A percentile compares a stretch with the other conserved stretches of the same genome.
These are phyloP conservation scores for Petrolisthes manimaculis DNA, from an alignment of 2,888 invertebrate genomes.

Conservation along the genomic window DNA sequence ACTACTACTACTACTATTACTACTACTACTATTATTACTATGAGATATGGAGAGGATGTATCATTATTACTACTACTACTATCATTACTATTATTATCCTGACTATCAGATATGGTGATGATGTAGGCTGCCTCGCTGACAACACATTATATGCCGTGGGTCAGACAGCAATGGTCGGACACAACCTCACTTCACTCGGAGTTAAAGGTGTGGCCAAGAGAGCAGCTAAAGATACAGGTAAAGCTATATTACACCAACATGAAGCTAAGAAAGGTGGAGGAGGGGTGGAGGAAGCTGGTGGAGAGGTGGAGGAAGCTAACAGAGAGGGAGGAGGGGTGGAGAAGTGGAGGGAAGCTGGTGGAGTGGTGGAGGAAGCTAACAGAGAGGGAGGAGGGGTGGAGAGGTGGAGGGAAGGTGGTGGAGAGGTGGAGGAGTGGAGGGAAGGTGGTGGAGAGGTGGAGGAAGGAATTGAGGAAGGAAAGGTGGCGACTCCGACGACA, in stretches of 20 bases:
- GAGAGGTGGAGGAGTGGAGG: not conserved
- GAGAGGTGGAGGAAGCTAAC: constrained; percentile 39
- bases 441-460: not conserved
- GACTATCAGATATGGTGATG: constrained; percentile 78
- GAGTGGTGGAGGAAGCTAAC: constrained; percentile 21
- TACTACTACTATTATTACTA: too few relatives aligned
- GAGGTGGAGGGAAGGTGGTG: constrained; percentile 21
- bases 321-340: too few relatives aligned
- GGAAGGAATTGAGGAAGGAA: not conserved
- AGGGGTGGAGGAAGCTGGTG: not conserved
- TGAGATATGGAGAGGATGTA: too few relatives aligned
- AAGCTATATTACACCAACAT: constrained; percentile 67
- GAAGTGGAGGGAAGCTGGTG: too few relatives aligned
- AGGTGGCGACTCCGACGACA: too few relatives aligned
- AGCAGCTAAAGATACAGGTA: constrained; percentile 77
- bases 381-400: not conserved
- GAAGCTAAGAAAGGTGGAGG: constrained; percentile 36
- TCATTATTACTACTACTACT: too few relatives aligned
- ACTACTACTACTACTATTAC: too few relatives aligned
- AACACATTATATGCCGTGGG: constrained; percentile 80
- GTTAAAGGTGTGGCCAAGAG: constrained; percentile 78
- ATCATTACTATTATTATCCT: too few relatives aligned
- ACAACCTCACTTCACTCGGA: constrained; percentile 78
- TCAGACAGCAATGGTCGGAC: constrained; percentile 77
- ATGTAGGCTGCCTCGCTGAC: constrained; percentile 77